Base-by-base conservation (phyloP, 2,888 invertebrate genomes). In the Idaea aversata region DNA sequence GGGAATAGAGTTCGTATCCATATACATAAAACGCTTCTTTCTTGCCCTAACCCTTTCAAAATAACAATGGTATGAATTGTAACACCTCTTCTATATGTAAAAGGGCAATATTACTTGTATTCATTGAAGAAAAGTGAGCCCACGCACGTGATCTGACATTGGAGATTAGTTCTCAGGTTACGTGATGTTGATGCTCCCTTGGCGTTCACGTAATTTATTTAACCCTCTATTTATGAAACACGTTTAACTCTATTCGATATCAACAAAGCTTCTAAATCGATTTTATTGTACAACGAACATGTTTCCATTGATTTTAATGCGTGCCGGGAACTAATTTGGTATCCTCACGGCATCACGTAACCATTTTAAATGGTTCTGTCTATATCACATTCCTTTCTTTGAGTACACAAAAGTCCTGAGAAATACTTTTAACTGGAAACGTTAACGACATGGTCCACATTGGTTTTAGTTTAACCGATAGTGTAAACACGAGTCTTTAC, bases 101-200 rank as follows among this genome's bases (percentile, higher is more conserved):
- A 81, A 82, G 75, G 79, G 78, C 70, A 72, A 80, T 76, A 87
- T 88, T 47, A 47, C 47, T 47, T 87, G 85, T 87, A 80, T 84
- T 82, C 80, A 72, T 72, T 78, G 73, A 77, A 79, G 78, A 81
- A 78, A 76, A 76, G 72, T 70, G 75, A 77, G 72, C 85, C 84
- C 81, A 86, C 84, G 88, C 85, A 85, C 90, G 88, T 91, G 90
- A 87, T 84, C 78, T 82, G 83, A 90, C 89, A 88, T 74, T 80
- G 80, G 82, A 87, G 88, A 90, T 91, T 89, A 88, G 78, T 84
- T 82, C 83, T 80, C 82, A 76, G 86, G 86, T 87, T 87, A 89
- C 89, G 90, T 90, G 90, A 88, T 86, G 75, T 77, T 80, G 82
- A 82, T 83, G 85, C 86, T 81, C 80, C 80, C 78, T 82, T 80